Evolutionary conservation across 64 coral and sea anemone species (phyloP), one percentile per base, ranked within the genome.

Genomic region (Stichodactyla helianthus): DNA sequence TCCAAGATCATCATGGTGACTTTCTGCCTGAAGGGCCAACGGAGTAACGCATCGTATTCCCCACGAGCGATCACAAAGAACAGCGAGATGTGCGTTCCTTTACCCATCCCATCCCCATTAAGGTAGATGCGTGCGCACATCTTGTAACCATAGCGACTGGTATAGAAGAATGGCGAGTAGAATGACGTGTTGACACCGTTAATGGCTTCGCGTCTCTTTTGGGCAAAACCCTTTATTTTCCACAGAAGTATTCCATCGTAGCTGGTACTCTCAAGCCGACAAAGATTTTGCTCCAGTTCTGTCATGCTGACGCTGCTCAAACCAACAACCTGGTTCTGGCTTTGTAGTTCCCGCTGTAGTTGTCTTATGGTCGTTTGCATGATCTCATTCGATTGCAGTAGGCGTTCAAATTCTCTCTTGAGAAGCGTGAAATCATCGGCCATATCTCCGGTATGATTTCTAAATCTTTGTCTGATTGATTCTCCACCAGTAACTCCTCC

Each of bases 211-310:
- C 84, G 74, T 79, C 54, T 85, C 63, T 54, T 62, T 25, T 57
- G 20, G 28, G 89, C 71, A 68, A 86, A 59, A 13, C 81, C 84
- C 6, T 83, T 65, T 50, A 91, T 55, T 79, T 91, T 91, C 89
- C 89, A 91, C 1, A 91, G 56, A 5, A 91, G 51, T 23, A 51
- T 79, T 50, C 89, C 84, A 26, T 91, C 58, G 27, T 80, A 86
- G 14, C 51, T 91, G 14, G 84, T 85, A 5, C 31, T 20, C 52
- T 91, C 82, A 35, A 85, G 83, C 53, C 53, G 54, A 0, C 51
- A 52, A 5, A 85, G 50, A 51, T 53, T 15, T 79, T 90, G 50
- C 35, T 79, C 89, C 4, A 81, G 59, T 50, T 86, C 89, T 53
- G 83, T 52, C 7, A 80, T 55, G 54, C 35, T 74, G 28, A 86